Percentiles rank a stretch among this genome's conserved stretches.
These are phyloP conservation scores for Sterrhoptilus dennistouni DNA, from an alignment of 2,113 vertebrate species.

Conservation along the genomic window DNA sequence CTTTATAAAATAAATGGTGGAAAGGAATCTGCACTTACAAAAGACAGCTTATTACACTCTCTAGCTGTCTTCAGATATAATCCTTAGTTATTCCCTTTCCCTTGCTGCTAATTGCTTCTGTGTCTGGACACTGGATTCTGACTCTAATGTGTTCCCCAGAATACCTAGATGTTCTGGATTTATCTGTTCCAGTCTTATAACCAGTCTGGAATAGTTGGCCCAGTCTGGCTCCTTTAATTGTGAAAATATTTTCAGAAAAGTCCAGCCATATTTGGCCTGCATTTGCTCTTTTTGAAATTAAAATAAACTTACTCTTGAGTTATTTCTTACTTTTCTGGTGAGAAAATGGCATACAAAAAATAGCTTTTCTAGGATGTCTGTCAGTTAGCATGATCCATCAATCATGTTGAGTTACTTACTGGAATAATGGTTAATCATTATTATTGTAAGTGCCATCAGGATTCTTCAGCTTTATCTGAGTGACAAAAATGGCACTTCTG, in stretches of 20 bases:
- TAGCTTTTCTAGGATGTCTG: neutral
- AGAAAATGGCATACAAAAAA: constrained; percentile 8
- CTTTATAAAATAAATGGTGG: neutral
- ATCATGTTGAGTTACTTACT: constrained; percentile 2
- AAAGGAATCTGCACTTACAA: neutral
- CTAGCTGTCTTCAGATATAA: neutral
- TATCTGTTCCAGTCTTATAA: neutral
- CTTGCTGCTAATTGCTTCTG: neutral
- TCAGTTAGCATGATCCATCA: constrained; percentile 41
- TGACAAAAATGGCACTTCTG: neutral
- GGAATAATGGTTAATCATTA: neutral
- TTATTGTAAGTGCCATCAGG: neutral
- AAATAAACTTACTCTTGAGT: neutral
- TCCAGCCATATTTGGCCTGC: neutral
- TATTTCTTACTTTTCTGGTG: neutral
- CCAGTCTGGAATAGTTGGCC: neutral
- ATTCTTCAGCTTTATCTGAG: neutral
- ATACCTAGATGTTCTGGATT: neutral
- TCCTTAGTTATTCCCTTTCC: neutral
- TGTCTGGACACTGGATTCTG: neutral
- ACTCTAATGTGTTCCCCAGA: neutral
- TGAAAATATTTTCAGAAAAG: neutral
- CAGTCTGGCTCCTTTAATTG: neutral
- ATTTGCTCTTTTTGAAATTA: neutral
- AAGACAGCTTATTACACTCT: neutral